A percentile compares a stretch with the other conserved stretches of the same genome.
phyloP scores from a whole-genome alignment of 2,888 invertebrate genomes.

The Papilio protenor region DNA sequence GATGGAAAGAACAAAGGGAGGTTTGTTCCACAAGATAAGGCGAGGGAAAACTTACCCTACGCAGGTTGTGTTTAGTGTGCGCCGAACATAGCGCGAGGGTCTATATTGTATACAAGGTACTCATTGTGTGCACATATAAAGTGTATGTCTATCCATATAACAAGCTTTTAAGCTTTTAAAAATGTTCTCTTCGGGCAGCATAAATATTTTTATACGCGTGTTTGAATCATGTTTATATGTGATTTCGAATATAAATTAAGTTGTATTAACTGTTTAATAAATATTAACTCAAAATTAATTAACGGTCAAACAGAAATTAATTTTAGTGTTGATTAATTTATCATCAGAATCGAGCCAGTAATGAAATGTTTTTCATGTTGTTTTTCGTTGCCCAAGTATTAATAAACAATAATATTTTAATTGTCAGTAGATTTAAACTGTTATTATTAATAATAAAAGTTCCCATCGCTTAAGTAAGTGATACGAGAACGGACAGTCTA shows the following conservation, averaged over 20 bases:
- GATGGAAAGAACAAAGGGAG: constrained; percentile 9
- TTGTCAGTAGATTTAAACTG: background rate
- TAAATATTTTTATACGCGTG: background rate
- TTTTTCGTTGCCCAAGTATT: background rate
- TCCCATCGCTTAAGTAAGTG: constrained; percentile 23
- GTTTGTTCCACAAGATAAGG: background rate
- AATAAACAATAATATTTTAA: background rate
- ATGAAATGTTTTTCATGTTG: background rate
- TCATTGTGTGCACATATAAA: background rate
- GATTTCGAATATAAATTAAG: too few relatives aligned
- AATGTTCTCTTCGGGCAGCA: background rate
- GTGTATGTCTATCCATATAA: background rate
- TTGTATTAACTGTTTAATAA: too few relatives aligned
- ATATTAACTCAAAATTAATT: too few relatives aligned
- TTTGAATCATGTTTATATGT: too few relatives aligned
- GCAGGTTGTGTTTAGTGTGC: background rate
- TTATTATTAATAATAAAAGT: background rate
- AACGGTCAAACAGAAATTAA: too few relatives aligned
- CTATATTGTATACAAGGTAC: background rate
- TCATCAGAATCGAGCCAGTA: background rate
- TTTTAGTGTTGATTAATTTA: too few relatives aligned
- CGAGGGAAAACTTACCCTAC: background rate
- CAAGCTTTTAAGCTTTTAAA: background rate
- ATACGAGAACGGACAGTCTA: constrained; percentile 19
- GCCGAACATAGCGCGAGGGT: background rate